These are phyloP conservation scores for Malurus splendens DNA, from an alignment of 2,797 vertebrate genomes.

Conservation along the genomic window DNA sequence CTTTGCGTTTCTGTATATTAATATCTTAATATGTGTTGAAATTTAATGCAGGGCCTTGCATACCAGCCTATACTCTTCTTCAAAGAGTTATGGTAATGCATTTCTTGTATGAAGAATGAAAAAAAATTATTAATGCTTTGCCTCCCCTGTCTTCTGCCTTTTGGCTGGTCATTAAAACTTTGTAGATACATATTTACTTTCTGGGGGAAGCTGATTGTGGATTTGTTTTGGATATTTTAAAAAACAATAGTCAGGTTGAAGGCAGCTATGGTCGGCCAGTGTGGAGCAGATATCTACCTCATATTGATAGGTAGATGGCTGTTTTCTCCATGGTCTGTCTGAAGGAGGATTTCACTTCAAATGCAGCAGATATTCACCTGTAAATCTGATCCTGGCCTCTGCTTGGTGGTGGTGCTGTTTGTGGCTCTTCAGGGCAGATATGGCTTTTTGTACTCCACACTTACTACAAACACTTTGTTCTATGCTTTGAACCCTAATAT, in stretches of 20 bases:
- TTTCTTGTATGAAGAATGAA: not conserved
- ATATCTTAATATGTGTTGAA: not conserved
- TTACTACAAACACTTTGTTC: not conserved
- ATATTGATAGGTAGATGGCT: not conserved
- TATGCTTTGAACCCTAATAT: not conserved
- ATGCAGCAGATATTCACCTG: not conserved
- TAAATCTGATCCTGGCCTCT: not conserved
- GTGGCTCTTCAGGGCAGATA: not conserved
- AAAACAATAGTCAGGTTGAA: not conserved
- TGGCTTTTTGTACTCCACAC: not conserved
- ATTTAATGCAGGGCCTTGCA: not conserved
- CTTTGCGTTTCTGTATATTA: not conserved
- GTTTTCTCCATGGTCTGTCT: not conserved
- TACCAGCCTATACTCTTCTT: not conserved
- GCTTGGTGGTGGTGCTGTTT: not conserved
- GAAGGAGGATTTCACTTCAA: not conserved
- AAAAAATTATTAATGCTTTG: not conserved
- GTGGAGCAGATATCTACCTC: not conserved
- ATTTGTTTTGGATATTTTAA: not conserved
- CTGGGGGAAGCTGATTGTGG: not conserved
- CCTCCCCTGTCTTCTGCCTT: fast-evolving
- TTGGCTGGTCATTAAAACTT: not conserved
- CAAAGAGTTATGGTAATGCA: not conserved
- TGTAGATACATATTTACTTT: not conserved
- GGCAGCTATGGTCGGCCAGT: not conserved